Evolutionary conservation across 1,140 invertebrate species (phyloP), one percentile per base, ranked within the genome.

Genomic region (Rhopalosiphum maidis): DNA sequence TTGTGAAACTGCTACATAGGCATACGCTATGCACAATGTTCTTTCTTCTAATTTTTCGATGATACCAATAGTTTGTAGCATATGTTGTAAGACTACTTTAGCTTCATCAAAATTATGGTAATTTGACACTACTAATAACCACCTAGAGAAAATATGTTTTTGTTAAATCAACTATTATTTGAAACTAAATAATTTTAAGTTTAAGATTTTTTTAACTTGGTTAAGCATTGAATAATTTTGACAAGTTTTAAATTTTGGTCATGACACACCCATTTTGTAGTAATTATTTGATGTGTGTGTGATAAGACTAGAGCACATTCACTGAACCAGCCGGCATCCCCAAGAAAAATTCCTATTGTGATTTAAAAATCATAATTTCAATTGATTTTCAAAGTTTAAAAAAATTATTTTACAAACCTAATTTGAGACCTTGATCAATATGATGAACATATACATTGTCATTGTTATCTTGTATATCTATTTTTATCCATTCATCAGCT

Each of bases 321-420:
- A 51, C 95, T 95, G 95, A 97, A 98, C 97, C 97, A 98, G 2
- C 98, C 98, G n/a, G 97, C 97, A 94, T 98, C 98, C 94, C 97
- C 97, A 1, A 98, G 96, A 95, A 99, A 98, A 92, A 96, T 96
- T 94, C 98, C 96, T 96, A 94, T 77, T n/a, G n/a, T n/a, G n/a
- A n/a, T n/a, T n/a, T n/a, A n/a, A n/a, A n/a, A n/a, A n/a, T n/a
- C n/a, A n/a, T n/a, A n/a, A n/a, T n/a, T n/a, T 77, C 30, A 77
- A 77, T 77, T n/a, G n/a, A 77, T n/a, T 77, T 77, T 77, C 60
- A 90, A 90, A 68, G 25, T 37, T 51, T 37, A 48, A 23, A 91
- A 46, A 91, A 48, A 7, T 37, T 1, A 82, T 55, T 85, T 25
- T 25, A 93, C 91, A 37, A 43, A 93, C 91, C 91, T 54, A 93